Evolutionary conservation across 2,797 vertebrate genomes (phyloP), one percentile per base, ranked within the genome.

Genomic region (Hoplostethus atlanticus): DNA sequence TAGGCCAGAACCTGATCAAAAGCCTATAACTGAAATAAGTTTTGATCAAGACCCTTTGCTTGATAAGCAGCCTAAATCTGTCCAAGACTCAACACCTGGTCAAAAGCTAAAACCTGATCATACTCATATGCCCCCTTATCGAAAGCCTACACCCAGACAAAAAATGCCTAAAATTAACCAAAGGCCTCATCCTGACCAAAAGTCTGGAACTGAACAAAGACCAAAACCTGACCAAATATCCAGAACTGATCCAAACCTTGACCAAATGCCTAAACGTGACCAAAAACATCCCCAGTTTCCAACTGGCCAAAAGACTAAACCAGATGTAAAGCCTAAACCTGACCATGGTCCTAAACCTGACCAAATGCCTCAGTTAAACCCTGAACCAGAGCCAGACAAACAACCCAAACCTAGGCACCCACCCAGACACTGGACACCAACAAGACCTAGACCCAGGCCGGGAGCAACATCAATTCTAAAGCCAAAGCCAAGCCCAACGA

Each of bases 381-480:
- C 50, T 7, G 47, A 48, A 54, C 16, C 47, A 67, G 64, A 59
- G 52, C 63, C 70, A 40, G 80, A 75, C 50, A 81, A 64, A 81
- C 70, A 62, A 46, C 65, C 70, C 10, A 76, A 68, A 79, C 21
- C 13, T 0, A 73, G 6, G 6, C 58, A 53, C 48, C 68, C 57
- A 8, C 48, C 52, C 12, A 44, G 28, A 65, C 63, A 51, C 15
- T 76, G 57, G 79, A 67, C 53, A 73, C 66, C 55, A 69, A 71
- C 16, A 67, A 75, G 51, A 59, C 62, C 73, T 16, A 58, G 15
- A 63, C 11, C 74, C 6, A 61, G 54, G 56, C 81, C 84, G 56
- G 84, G 59, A 79, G 47, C 55, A 73, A 81, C 68, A 86, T 68
- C 73, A 36, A 9, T 28, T 71, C 59, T 77, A 62, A 81, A 36